Percentiles rank a stretch among this genome's conserved stretches.
phyloP scores from a whole-genome alignment of 2,113 vertebrate genomes.

The Protomyctophum bolini region DNA sequence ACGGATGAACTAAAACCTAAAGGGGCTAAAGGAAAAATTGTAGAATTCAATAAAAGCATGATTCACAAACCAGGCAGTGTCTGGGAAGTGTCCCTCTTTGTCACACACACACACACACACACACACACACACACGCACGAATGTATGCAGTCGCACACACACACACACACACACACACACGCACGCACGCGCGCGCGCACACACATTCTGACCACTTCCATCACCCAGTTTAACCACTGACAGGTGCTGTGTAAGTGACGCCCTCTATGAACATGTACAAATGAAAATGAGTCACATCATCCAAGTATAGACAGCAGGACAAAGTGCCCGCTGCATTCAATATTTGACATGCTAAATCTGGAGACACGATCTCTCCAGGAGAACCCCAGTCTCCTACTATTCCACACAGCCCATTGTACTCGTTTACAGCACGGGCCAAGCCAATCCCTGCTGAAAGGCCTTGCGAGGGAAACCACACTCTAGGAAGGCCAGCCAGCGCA shows the following conservation, averaged over 20 bases:
- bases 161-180: constrained; percentile 27
- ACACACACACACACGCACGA: background rate
- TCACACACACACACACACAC: constrained; percentile 4
- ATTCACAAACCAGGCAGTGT: constrained; percentile 53
- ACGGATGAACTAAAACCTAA: constrained; percentile 2
- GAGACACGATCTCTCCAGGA: constrained; percentile 38
- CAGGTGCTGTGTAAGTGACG: constrained; percentile 66
- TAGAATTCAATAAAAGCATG: constrained; percentile 47
- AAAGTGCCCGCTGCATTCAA: constrained; percentile 59
- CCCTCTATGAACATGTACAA: constrained; percentile 51
- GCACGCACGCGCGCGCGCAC: constrained; percentile 14
- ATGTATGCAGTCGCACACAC: background rate
- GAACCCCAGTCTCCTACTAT: constrained; percentile 34
- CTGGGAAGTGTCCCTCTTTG: constrained; percentile 35
- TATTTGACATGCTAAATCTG: constrained; percentile 47
- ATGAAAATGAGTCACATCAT: constrained; percentile 40
- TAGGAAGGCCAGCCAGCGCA: constrained; percentile 14
- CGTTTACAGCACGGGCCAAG: constrained; percentile 11
- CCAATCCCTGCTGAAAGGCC: constrained; percentile 15
- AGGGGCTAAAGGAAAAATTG: constrained; percentile 21
- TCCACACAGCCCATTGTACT: background rate
- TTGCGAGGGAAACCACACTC: constrained; percentile 13
- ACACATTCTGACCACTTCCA: constrained; percentile 37
- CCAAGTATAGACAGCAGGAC: constrained; percentile 37
- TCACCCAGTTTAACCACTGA: constrained; percentile 54